Percentiles rank a stretch among this genome's conserved stretches.
Evolutionary conservation across 2,113 vertebrate genomes (phyloP).

Genomic region (Dipodomys ordii): DNA sequence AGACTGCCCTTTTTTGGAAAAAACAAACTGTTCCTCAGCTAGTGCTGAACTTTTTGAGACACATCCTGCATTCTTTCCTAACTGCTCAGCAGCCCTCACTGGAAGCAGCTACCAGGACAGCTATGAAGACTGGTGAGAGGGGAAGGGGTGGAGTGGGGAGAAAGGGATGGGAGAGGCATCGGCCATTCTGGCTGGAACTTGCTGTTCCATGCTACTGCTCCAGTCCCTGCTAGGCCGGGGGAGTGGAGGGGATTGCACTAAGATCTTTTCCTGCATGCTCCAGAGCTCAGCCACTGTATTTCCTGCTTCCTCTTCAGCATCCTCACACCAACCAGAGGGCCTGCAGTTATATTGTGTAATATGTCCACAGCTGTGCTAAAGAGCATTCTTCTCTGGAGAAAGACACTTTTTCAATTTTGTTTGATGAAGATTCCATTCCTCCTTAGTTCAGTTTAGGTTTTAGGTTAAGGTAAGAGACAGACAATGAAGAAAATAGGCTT

Average conservation of each 20-base stretch:
- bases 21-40: slow-evolving; percentile 69
- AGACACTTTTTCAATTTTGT: neutral
- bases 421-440: slow-evolving; percentile 14
- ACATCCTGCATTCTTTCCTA: slow-evolving; percentile 76
- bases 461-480: neutral
- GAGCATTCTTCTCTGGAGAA: neutral
- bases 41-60: slow-evolving; percentile 48
- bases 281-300: neutral
- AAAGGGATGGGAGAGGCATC: neutral
- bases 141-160: neutral
- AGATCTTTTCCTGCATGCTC: neutral
- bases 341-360: neutral
- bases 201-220: neutral
- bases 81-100: slow-evolving; percentile 50
- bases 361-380: neutral
- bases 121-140: slow-evolving; percentile 19
- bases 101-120: slow-evolving; percentile 2
- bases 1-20: slow-evolving; percentile 66
- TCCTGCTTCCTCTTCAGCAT: neutral
- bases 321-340: neutral
- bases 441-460: slow-evolving; percentile 4
- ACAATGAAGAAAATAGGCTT: neutral
- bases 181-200: neutral
- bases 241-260: neutral
- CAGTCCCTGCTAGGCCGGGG: neutral